Percentiles rank a stretch among this genome's conserved stretches.
phyloP scores from a whole-genome alignment of 1,140 invertebrate genomes.

The Mactra quadrangularis region DNA sequence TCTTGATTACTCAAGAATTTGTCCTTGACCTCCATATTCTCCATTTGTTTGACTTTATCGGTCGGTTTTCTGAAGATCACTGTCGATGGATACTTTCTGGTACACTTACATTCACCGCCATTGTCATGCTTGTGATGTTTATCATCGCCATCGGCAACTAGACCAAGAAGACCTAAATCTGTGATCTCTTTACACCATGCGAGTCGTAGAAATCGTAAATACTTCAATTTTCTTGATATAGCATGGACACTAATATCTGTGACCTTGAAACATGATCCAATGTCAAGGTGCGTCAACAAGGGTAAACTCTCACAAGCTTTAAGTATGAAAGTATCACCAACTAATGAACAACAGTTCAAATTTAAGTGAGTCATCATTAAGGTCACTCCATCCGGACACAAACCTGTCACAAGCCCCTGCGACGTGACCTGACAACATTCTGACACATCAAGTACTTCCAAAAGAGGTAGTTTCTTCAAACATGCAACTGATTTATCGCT shows the following conservation, averaged over 20 bases:
- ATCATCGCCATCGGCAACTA: slow-evolving; percentile 51
- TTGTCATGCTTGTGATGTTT: slow-evolving; percentile 58
- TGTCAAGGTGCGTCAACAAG: slow-evolving; percentile 86
- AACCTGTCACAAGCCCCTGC: slow-evolving; percentile 85
- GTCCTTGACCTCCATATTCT: slow-evolving; percentile 83
- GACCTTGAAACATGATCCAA: slow-evolving; percentile 88
- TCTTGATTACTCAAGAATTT: slow-evolving; percentile 36
- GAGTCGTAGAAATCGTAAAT: slow-evolving; percentile 86
- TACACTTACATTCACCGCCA: slow-evolving; percentile 69
- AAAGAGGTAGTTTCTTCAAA: slow-evolving; percentile 85
- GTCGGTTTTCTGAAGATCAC: slow-evolving; percentile 75
- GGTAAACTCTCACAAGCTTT: slow-evolving; percentile 81
- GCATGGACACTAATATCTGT: slow-evolving; percentile 87
- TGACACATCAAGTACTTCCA: slow-evolving; percentile 88
- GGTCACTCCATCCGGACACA: slow-evolving; percentile 84
- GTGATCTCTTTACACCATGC: slow-evolving; percentile 88
- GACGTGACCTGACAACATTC: slow-evolving; percentile 88
- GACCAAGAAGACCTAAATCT: slow-evolving; percentile 87
- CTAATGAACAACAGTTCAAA: slow-evolving; percentile 85
- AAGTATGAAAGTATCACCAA: slow-evolving; percentile 87
- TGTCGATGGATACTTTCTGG: slow-evolving; percentile 63
- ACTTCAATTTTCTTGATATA: slow-evolving; percentile 86
- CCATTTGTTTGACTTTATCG: slow-evolving; percentile 84
- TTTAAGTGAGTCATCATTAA: slow-evolving; percentile 85
- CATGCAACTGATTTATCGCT: slow-evolving; percentile 86